Percentiles rank a stretch among this genome's conserved stretches.
Evolutionary conservation across 1,140 invertebrate genomes (phyloP).

Genomic region (Ceratosolen fusciceps): DNA sequence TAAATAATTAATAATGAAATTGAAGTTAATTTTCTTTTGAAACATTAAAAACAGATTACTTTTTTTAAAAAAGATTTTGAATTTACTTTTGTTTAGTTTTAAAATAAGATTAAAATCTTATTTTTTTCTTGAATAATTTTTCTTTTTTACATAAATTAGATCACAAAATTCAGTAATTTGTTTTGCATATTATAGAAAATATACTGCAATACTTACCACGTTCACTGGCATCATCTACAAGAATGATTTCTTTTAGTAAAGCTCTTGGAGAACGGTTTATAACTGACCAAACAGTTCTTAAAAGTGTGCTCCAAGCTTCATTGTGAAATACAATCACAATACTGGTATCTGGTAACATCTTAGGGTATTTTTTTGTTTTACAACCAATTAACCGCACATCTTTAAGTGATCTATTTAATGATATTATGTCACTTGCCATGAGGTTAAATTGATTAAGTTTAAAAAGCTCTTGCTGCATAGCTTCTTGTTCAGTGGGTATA

Average conservation of each 20-base stretch:
- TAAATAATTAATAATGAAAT: too few species aligned
- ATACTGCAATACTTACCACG: slow-evolving; percentile 74
- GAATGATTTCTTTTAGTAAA: slow-evolving; percentile 92
- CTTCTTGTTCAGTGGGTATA: slow-evolving; percentile 87
- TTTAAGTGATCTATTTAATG: slow-evolving; percentile 93
- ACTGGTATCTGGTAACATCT: slow-evolving; percentile 87
- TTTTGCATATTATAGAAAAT: too few species aligned
- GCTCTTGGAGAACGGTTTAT: slow-evolving; percentile 91
- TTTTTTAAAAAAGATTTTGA: too few species aligned
- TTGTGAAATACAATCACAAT: slow-evolving; percentile 99
- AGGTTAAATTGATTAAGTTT: slow-evolving; percentile 99
- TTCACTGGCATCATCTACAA: slow-evolving; percentile 97
- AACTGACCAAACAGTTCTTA: slow-evolving; percentile 96
- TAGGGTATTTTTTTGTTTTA: slow-evolving; percentile 83
- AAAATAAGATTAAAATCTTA: too few species aligned
- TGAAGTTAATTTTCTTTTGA: too few species aligned
- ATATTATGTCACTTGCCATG: slow-evolving; percentile 97
- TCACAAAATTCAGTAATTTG: too few species aligned
- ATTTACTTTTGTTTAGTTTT: too few species aligned
- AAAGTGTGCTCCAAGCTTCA: slow-evolving; percentile 96
- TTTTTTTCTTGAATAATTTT: too few species aligned
- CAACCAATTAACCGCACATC: slow-evolving; percentile 93
- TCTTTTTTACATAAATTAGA: too few species aligned
- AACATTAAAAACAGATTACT: too few species aligned
- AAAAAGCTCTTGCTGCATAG: slow-evolving; percentile 93